Base-by-base conservation (phyloP, 2,113 vertebrate genomes). In the Thinocorus orbignyianus region DNA sequence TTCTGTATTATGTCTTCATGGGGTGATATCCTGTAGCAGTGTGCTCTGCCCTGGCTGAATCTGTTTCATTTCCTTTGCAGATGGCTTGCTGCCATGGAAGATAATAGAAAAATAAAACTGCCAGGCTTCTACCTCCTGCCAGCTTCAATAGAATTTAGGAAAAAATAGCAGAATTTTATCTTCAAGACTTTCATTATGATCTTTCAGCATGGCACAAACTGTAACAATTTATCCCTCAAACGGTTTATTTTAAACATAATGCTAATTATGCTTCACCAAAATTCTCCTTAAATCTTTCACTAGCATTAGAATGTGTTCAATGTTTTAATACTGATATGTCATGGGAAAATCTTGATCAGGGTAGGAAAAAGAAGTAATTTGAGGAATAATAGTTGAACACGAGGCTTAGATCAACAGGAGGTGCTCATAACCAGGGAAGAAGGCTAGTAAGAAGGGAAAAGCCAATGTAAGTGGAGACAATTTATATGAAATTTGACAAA, bases 31-130 rank as follows among this genome's bases (percentile, higher is more conserved):
- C 92, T 79, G 66, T 89, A 89, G 65, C 54, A 87, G 17, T 49
- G 66, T 3, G 7, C 17, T 81, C 65, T 95, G 31, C 44, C 58
- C 17, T 71, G 52, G 30, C 61, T 91, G 25, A 94, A 84, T 87
- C 80, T 69, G 22, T 94, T 96, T 95, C 49, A 94, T 96, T 96
- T 97, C 95, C 95, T 88, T 84, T 85, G 65, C 19, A 84, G 41
- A 54, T 87, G 77, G 60, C 61, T 92, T 86, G 48, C 69, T 91
- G 88, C 65, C 52, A 60, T 81, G 54, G 52, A 92, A 94, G 88
- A 91, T 87, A 95, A 96, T 35, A 57, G 57, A 81, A 92, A 95
- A 95, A 95, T 60, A 90, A 86, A 96, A 68, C 48, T 81, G 19
- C 65, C 57, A 86, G 80, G 9, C 19, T 64, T 83, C 64, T 88